Evolutionary conservation across 2,888 invertebrate genomes (phyloP).

Genomic region (Hypercompe scribonia): DNA sequence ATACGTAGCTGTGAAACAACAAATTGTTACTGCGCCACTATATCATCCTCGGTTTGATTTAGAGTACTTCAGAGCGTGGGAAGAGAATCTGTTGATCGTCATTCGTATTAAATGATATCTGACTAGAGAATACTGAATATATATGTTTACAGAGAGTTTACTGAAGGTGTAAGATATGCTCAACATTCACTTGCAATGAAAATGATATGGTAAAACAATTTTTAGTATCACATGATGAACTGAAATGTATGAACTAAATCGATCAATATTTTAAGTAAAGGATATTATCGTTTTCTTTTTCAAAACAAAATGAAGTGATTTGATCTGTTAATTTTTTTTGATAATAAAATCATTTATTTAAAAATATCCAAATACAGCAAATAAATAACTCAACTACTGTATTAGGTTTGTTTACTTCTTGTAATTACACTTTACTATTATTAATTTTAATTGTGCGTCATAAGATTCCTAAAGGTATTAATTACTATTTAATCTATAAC

Average conservation of each 20-base stretch:
- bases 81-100: constrained; percentile 17
- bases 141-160: constrained; percentile 2
- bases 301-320: no score
- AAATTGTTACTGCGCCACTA: constrained; percentile 15
- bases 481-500: not conserved
- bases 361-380: no score
- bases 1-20: constrained; percentile 8
- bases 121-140: not conserved
- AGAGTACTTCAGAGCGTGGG: constrained; percentile 15
- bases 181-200: not conserved
- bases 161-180: not conserved
- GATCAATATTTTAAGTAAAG: no score
- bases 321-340: no score
- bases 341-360: no score
- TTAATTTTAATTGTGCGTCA: not conserved
- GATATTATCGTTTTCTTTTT: no score
- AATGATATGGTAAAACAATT: not conserved
- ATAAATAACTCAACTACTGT: not conserved
- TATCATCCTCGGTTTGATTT: constrained; percentile 14
- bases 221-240: no score
- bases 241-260: no score
- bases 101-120: not conserved
- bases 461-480: not conserved
- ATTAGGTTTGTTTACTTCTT: not conserved
- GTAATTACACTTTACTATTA: not conserved